Base-by-base conservation (phyloP, 2,113 vertebrate genomes). In the Podiceps cristatus region DNA sequence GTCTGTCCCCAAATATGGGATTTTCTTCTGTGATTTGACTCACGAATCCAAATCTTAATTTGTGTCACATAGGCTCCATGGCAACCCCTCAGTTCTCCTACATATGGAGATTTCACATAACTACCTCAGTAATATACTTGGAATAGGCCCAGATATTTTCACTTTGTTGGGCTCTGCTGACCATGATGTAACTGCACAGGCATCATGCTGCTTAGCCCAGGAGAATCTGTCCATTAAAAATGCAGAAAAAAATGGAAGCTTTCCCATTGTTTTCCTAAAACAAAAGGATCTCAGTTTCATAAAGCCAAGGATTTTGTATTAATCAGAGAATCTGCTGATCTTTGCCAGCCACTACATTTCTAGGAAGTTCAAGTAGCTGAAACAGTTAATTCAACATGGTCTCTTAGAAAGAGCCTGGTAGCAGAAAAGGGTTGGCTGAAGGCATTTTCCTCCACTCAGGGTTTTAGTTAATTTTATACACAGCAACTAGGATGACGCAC, bases 391-490 rank as follows among this genome's bases (percentile, higher is more conserved):
- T 90, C 33, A 76, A 71, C 3, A 59, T 4, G 23, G 50, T 33
- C 17, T 77, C n/a, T 83, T 27, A 59, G 67, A 88, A 92, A 90
- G 67, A 88, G 9, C 28, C 52, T 74, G 72, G 72, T 67, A 92
- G 79, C 59, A 71, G 44, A 80, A 87, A 45, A 87, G 52, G 1
- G 2, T 66, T 86, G 75, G 79, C 42, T 71, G 55, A 91, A 92
- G 37, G 59, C 56, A 76, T 83, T 95, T 82, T 71, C 63, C 88
- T 80, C 55, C 88, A 73, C 25, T 94, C 55, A 10, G 64, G 63
- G 22, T 88, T 95, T 85, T 90, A 75, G 62, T 68, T 94, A 92
- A 92, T 94, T 95, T 93, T 83, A 76, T 69, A 62, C 42, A 88
- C 1, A 23, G 84, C 64, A 92, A 55, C 55, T 44, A 90, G 24